phyloP scores from a whole-genome alignment of 2,113 vertebrate genomes.

The Tetrax tetrax region DNA sequence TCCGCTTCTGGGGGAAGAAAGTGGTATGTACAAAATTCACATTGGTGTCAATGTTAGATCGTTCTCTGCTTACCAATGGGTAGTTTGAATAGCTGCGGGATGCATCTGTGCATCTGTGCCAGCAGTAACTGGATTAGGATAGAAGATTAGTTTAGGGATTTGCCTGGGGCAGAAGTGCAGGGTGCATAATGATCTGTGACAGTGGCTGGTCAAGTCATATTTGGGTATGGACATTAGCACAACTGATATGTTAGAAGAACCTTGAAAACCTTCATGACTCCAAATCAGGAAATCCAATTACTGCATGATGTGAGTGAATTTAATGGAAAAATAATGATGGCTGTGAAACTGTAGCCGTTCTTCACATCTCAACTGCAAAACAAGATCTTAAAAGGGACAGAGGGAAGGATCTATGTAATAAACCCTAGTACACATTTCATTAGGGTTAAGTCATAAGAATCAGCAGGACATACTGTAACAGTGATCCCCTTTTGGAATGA shows the following conservation, averaged over 20 bases:
- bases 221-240: background rate
- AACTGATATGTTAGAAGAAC: background rate
- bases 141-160: background rate
- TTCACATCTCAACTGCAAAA: background rate
- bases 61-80: background rate
- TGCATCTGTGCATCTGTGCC: background rate
- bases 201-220: background rate
- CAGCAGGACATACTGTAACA: background rate
- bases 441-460: background rate
- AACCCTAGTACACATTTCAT: background rate
- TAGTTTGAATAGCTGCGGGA: background rate
- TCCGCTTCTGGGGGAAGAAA: background rate
- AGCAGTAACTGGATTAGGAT: background rate
- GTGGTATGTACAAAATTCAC: background rate
- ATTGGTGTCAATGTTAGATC: background rate
- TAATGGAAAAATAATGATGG: constrained; percentile 6
- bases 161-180: background rate
- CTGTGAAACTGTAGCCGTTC: background rate
- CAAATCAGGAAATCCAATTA: constrained; percentile 20
- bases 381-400: background rate
- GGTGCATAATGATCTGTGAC: background rate
- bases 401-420: background rate
- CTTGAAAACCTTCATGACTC: background rate
- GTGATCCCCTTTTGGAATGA: background rate
- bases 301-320: background rate